These are phyloP conservation scores for Melanotaenia maccullochi DNA, from an alignment of 2,797 vertebrate species.

Conservation along the genomic window DNA sequence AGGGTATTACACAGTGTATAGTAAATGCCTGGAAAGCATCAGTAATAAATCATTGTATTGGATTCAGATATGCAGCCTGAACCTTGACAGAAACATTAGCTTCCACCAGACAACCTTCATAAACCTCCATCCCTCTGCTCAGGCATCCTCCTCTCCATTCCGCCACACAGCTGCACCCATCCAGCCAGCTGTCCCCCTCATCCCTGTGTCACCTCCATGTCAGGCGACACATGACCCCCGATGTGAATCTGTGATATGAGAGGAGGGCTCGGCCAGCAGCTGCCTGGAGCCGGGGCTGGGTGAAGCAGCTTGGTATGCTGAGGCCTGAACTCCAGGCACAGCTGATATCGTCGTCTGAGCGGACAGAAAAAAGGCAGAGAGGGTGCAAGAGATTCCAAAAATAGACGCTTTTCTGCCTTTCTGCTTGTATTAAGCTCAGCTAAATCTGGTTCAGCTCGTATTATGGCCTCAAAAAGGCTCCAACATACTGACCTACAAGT, in stretches of 20 bases:
- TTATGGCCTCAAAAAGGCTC: conserved; percentile 46
- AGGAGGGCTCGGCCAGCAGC: conserved; percentile 77
- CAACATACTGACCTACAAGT: conserved; percentile 67
- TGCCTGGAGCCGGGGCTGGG: conserved; percentile 71
- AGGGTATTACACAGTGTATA: background rate
- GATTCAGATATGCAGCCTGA: conserved; percentile 8
- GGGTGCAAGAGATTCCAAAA: conserved; percentile 68
- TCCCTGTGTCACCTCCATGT: conserved; percentile 55
- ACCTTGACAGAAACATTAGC: conserved; percentile 30
- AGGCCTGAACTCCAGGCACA: conserved; percentile 75
- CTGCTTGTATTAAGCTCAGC: conserved; percentile 63
- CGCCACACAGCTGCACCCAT: conserved; percentile 69
- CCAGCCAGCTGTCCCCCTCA: conserved; percentile 67
- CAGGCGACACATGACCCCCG: conserved; percentile 70
- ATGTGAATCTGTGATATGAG: conserved; percentile 57
- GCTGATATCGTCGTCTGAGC: conserved; percentile 73
- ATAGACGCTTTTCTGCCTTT: conserved; percentile 69
- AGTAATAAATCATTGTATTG: conserved; percentile 6
- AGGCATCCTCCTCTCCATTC: conserved; percentile 47
- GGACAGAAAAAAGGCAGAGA: conserved; percentile 56
- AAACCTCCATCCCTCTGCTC: conserved; percentile 50
- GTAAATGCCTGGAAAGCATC: background rate
- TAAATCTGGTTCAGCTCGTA: conserved; percentile 76
- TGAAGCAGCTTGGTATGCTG: conserved; percentile 71
- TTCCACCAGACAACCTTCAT: conserved; percentile 5